These are phyloP conservation scores for Engystomops pustulosus DNA, from an alignment of 2,113 vertebrate species.

Conservation along the genomic window DNA sequence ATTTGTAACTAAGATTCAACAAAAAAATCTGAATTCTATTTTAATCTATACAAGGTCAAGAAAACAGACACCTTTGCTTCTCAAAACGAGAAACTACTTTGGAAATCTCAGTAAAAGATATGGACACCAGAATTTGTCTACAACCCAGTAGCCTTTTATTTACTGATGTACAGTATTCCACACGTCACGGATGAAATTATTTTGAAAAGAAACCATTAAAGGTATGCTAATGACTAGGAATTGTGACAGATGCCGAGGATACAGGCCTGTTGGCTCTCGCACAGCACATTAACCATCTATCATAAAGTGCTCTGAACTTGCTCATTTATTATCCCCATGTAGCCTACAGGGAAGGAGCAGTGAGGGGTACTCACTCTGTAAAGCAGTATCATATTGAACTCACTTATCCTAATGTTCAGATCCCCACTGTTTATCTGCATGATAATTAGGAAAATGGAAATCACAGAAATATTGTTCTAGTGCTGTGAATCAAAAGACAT, in stretches of 20 bases:
- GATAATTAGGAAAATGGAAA: conserved; percentile 78
- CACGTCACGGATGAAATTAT: conserved; percentile 68
- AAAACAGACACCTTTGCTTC: background rate
- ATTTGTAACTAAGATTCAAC: background rate
- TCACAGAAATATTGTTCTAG: conserved; percentile 53
- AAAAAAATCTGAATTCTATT: no score
- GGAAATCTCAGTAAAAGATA: no score
- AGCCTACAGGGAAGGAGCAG: conserved; percentile 71
- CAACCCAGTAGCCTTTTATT: conserved; percentile 62
- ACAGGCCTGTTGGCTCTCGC: conserved; percentile 71
- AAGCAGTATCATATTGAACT: conserved; percentile 72
- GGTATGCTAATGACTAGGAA: conserved; percentile 76
- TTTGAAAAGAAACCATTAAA: conserved; percentile 72
- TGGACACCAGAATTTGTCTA: conserved; percentile 59
- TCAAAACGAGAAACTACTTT: no score
- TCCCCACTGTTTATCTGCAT: conserved; percentile 77
- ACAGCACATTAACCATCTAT: conserved; percentile 73
- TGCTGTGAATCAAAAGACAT: background rate
- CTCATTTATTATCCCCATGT: conserved; percentile 72
- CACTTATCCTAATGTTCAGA: conserved; percentile 74
- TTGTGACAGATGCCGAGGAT: conserved; percentile 73
- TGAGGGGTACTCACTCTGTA: conserved; percentile 67
- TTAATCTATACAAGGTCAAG: background rate
- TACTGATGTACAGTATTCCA: conserved; percentile 60
- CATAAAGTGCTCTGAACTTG: conserved; percentile 70